Percentiles rank a stretch among this genome's conserved stretches.
Evolutionary conservation across 1,140 invertebrate genomes (phyloP).

Genomic region (Lepidurus couesii): DNA sequence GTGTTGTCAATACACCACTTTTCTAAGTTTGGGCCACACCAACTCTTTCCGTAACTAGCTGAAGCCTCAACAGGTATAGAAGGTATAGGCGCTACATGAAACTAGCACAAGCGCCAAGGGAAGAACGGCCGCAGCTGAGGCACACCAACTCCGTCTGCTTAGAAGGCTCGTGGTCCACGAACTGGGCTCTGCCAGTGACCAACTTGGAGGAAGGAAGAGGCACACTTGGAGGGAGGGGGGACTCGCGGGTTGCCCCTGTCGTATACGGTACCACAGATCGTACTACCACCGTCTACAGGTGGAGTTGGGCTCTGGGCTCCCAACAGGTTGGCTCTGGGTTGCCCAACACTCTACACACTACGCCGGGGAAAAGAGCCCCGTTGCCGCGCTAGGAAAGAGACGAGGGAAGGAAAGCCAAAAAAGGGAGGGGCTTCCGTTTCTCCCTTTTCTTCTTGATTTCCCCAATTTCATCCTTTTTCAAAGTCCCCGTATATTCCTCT

Average conservation of each 20-base stretch:
- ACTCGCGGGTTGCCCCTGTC: background rate
- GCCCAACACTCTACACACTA: background rate
- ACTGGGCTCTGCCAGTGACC: slow-evolving; percentile 16
- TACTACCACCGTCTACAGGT: background rate
- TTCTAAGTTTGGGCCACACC: no score
- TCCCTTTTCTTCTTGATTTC: background rate
- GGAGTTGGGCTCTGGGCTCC: background rate
- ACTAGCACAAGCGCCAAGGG: background rate
- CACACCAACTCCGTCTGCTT: slow-evolving; percentile 6
- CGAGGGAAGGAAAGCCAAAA: background rate
- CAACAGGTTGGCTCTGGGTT: no score
- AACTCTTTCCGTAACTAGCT: no score
- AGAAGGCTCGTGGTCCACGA: slow-evolving; percentile 14
- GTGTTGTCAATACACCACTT: no score
- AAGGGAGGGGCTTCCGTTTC: background rate
- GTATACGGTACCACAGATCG: background rate
- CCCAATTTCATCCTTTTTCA: background rate
- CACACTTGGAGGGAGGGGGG: background rate
- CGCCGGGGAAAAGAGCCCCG: background rate
- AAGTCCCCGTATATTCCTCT: no score
- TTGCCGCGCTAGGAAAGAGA: background rate
- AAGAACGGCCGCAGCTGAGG: background rate
- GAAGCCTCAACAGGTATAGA: no score
- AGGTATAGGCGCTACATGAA: background rate
- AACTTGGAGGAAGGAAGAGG: slow-evolving; percentile 14